Evolutionary conservation across 2,113 vertebrate genomes (phyloP).

Genomic region (Pogona vitticeps): DNA sequence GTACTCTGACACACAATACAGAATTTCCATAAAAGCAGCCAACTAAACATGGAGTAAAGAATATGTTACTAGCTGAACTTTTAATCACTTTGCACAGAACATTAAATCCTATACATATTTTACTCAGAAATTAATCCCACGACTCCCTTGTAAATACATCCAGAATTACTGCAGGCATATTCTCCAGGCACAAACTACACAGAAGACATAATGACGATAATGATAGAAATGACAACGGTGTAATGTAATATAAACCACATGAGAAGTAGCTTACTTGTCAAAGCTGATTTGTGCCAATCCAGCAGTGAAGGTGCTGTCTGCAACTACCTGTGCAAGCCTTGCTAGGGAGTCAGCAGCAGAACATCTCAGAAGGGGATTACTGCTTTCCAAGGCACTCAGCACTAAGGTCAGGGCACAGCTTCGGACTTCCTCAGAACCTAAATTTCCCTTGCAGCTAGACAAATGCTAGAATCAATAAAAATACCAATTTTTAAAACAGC

Average conservation of each 20-base stretch:
- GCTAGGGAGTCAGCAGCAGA: slow-evolving; percentile 88
- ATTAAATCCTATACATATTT: not conserved
- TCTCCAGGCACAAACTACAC: not conserved
- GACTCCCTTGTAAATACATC: not conserved
- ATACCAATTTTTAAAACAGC: not conserved
- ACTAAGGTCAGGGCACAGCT: slow-evolving; percentile 80
- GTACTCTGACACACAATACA: not conserved
- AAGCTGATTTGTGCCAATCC: slow-evolving; percentile 89
- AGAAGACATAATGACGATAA: not conserved
- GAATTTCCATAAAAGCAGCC: not conserved
- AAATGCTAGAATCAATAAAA: slow-evolving; percentile 72
- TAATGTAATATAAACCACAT: not conserved
- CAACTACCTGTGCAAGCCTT: slow-evolving; percentile 85
- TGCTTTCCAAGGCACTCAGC: slow-evolving; percentile 86
- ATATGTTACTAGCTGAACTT: not conserved
- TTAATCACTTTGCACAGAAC: not conserved
- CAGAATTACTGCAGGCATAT: not conserved
- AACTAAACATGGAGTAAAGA: not conserved
- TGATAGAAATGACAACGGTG: not conserved
- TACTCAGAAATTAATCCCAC: not conserved
- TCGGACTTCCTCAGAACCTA: slow-evolving; percentile 85
- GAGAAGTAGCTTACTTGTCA: slow-evolving; percentile 84
- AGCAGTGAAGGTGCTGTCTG: slow-evolving; percentile 84
- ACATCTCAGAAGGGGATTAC: slow-evolving; percentile 83
- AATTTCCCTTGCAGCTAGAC: slow-evolving; percentile 72